Evolutionary conservation across 37 sponge, comb jelly and placozoan species (phyloP), one percentile per base, ranked within the genome.

Genomic region (Halisarca cf. caerulea): DNA sequence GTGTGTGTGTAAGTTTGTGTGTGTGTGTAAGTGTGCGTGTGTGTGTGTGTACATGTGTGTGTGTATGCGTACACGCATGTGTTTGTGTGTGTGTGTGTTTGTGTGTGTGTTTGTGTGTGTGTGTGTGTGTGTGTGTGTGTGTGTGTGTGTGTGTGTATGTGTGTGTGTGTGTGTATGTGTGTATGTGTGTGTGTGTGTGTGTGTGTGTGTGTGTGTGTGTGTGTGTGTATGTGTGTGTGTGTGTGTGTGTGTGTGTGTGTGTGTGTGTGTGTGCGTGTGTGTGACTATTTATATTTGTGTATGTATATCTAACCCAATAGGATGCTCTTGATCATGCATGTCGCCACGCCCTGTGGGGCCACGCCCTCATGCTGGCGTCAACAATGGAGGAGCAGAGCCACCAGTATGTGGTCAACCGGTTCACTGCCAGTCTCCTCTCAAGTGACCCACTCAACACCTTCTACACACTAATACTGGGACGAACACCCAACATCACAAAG

Each of bases 321-420:
- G 90, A 94, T 83, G 94, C 94, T 27, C 66, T 94, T 1, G 86
- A 90, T 25, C 62, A 60, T 18, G 91, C 91, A 33, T 90, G 88
- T 45, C 53, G 58, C 45, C 84, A 79, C 33, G 41, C 42, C 57
- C 80, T 94, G 34, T 94, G 94, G 94, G 91, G 91, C 15, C 94
- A 94, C 53, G 94, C 91, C 15, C 82, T 94, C 42, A 88, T 94
- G 88, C 58, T 94, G 51, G 91, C 94, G 0, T 84, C 80, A 58
- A 60, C 87, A 38, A 87, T 93, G 90, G 94, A 94, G 54, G 94
- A 94, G 43, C 94, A 94, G 81, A 88, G 86, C 35, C 81, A 90
- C 38, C 88, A 85, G 0, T 94, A 90, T 45, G 94, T 90, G 14
- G 86, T 90, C 45, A 90, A 94, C 78, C 66, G 94, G 43, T 94